Percentiles rank a stretch among this genome's conserved stretches.
These are phyloP conservation scores for Andricus grossulariae DNA, from an alignment of 1,140 invertebrate species.

Conservation along the genomic window DNA sequence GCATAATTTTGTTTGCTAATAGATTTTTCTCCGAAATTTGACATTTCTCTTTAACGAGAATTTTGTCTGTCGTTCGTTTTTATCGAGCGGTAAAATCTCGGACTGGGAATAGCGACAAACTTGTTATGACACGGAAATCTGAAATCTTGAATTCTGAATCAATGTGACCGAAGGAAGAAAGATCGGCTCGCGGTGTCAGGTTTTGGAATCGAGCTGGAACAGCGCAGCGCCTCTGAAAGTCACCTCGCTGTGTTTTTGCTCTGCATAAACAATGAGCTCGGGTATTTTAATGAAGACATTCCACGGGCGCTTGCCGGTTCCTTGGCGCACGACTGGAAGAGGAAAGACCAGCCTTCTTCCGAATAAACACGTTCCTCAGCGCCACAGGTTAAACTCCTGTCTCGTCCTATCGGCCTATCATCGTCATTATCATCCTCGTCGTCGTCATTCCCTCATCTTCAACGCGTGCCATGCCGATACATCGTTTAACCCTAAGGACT, in stretches of 20 bases:
- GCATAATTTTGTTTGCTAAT: too few relatives aligned
- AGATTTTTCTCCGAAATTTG: too few relatives aligned
- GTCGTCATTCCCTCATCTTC: conserved; percentile 20
- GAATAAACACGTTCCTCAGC: conserved; percentile 50
- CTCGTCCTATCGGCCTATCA: conserved; percentile 46
- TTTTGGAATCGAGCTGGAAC: conserved; percentile 1
- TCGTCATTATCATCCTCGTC: conserved; percentile 28
- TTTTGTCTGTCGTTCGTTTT: too few relatives aligned
- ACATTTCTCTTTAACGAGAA: too few relatives aligned
- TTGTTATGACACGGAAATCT: not conserved
- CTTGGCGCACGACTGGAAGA: conserved; percentile 53
- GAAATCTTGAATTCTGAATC: not conserved
- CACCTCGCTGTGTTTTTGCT: conserved; percentile 66
- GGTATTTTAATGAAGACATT: conserved; percentile 71
- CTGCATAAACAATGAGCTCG: conserved; percentile 68
- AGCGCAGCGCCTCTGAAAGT: conserved; percentile 33
- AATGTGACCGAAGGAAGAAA: not conserved
- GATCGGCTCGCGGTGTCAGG: not conserved
- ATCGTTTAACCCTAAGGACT: not conserved
- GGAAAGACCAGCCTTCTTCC: conserved; percentile 40
- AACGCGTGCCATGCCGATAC: conserved; percentile 15
- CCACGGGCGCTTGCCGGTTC: conserved; percentile 59
- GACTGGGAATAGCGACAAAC: not conserved
- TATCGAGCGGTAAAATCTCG: too few relatives aligned
- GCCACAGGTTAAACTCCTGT: conserved; percentile 38